phyloP scores from a whole-genome alignment of 64 coral and sea anemone species.

The Dendronephthya gigantea region DNA sequence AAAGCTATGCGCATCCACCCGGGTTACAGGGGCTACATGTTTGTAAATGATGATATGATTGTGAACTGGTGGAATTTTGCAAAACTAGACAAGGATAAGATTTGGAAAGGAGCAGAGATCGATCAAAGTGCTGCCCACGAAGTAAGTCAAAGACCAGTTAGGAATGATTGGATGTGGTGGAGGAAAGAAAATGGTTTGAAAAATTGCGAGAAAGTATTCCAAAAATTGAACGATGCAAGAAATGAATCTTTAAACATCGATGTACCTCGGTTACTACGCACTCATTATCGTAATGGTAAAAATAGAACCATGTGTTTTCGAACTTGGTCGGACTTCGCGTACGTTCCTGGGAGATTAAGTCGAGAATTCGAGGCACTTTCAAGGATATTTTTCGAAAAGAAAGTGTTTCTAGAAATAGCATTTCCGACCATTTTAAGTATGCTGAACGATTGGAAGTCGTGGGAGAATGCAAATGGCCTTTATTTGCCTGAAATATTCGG shows the following conservation, averaged over 20 bases:
- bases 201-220: not conserved
- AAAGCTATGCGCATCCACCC: slow-evolving; percentile 24
- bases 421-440: slow-evolving; percentile 5
- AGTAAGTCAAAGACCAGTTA: not conserved
- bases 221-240: not conserved
- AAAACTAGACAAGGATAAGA: slow-evolving; percentile 15
- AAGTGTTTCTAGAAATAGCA: not conserved
- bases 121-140: not conserved
- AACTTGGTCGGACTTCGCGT: not conserved
- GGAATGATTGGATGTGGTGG: slow-evolving; percentile 39
- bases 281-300: slow-evolving; percentile 25
- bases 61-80: slow-evolving; percentile 59
- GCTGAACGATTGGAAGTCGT: not conserved
- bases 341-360: not conserved
- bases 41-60: slow-evolving; percentile 67
- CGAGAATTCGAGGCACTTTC: not conserved
- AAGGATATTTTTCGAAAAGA: not conserved
- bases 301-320: not conserved
- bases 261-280: slow-evolving; percentile 14
- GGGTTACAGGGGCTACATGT: slow-evolving; percentile 37
- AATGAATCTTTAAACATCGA: not conserved
- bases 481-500: not conserved
- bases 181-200: not conserved
- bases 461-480: not conserved
- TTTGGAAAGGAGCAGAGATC: slow-evolving; percentile 18